Percentiles rank a stretch among this genome's conserved stretches.
Evolutionary conservation across 2,888 invertebrate species (phyloP).

Genomic region (Athripsodes cinereus): DNA sequence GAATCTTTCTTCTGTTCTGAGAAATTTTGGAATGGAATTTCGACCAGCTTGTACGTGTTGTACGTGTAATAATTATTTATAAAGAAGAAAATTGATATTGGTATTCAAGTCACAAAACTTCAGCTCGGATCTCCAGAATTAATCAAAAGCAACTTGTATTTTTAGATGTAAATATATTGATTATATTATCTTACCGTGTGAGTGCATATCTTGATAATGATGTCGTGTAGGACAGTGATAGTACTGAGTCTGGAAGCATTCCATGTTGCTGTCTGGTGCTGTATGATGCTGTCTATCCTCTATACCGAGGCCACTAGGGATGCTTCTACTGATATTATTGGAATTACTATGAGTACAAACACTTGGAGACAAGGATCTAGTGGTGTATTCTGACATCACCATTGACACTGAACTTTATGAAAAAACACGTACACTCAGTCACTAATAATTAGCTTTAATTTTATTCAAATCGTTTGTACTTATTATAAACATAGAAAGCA

Average conservation of each 20-base stretch:
- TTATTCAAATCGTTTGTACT: too few relatives aligned
- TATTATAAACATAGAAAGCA: too few relatives aligned
- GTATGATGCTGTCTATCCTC: slow-evolving; percentile 35
- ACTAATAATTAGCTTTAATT: too few relatives aligned
- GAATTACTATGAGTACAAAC: neutral
- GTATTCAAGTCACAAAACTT: too few relatives aligned
- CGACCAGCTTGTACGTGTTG: too few relatives aligned
- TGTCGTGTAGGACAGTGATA: slow-evolving; percentile 30
- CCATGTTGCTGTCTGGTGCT: slow-evolving; percentile 29
- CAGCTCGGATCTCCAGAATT: neutral
- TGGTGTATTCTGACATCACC: slow-evolving; percentile 6
- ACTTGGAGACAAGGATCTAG: neutral
- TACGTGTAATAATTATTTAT: too few relatives aligned
- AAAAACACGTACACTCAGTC: too few relatives aligned
- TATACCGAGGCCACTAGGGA: neutral
- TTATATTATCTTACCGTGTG: slow-evolving; percentile 24
- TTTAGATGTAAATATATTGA: too few relatives aligned
- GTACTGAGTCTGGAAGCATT: slow-evolving; percentile 44
- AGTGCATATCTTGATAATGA: slow-evolving; percentile 22
- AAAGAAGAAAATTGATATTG: too few relatives aligned
- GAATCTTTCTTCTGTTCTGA: too few relatives aligned
- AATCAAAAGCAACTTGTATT: neutral
- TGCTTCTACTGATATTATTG: slow-evolving; percentile 45
- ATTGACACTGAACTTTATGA: neutral
- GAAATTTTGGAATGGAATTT: too few relatives aligned